Base-by-base conservation (phyloP, 2,113 vertebrate genomes). In the Cranoglanis bouderius region DNA sequence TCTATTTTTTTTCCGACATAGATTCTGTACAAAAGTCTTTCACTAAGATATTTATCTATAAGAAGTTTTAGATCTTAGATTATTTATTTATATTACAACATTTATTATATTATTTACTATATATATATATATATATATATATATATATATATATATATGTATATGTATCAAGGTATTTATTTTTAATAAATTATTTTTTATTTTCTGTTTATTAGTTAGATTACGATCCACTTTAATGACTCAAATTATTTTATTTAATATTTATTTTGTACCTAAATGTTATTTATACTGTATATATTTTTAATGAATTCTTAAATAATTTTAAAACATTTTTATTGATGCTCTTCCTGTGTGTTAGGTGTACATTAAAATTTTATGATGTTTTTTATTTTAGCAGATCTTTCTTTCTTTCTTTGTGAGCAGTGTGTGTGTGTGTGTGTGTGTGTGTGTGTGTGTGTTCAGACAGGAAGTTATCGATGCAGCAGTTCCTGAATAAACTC, bases 401-500 rank as follows among this genome's bases (percentile, higher is more conserved):
- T 5, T n/a, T n/a, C n/a, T n/a, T n/a, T n/a, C n/a, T n/a, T n/a
- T 32, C 63, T 65, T 65, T 32, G 12, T 65, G 29, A 65, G 63
- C 29, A n/a, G 70, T 74, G 70, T 74, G 70, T 74, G 19, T 70
- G 13, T 55, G n/a, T 46, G n/a, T 61, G 19, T 59, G 38, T 40
- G 6, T 85, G 46, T 85, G 43, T 40, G 61, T 67, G 40, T 35
- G 61, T 19, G 43, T 63, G 1, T 40, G 59, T 32, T 18, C 88
- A 94, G 94, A 81, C 13, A 92, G 49, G 78, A 93, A 84, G n/a
- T 49, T 92, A 88, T 94, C 94, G 0, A 29, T 61, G 0, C 94
- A 97, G 86, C 96, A 96, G 92, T 95, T 96, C 92, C 92, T 96
- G 88, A 95, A 74, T 0, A 94, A 91, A 86, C 89, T 96, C 9